Base-by-base conservation (phyloP, 1,140 invertebrate species). In the Mercenaria mercenaria region DNA sequence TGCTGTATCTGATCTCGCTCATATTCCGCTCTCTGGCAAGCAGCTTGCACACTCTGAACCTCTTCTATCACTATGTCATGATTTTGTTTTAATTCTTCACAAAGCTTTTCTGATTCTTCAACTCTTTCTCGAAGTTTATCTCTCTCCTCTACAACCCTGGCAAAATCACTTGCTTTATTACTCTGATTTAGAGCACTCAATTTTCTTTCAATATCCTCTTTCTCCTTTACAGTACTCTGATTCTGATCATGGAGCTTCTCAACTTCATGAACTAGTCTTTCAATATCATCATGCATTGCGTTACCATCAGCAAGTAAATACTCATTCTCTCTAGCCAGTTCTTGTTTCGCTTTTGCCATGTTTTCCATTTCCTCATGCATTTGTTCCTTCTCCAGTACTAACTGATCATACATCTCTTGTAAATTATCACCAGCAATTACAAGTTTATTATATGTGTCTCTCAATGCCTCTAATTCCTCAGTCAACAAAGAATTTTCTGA, bases 401-500 rank as follows among this genome's bases (percentile, higher is more conserved):
- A 86, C 87, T 94, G 92, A 87, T 94, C 93, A 87, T 92, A 95
- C 92, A 95, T 94, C 23, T 93, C 92, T 79, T 95, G 94, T 13
- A 95, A 90, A 90, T 94, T 93, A 72, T 94, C 93, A 11, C 94
- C 94, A 52, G 93, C 94, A 64, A 94, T 92, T n/a, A 94, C 91
- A 41, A 95, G 90, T 43, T 94, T 94, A 56, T 93, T 92, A 85
- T 94, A 95, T 26, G 93, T 94, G 23, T 83, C 77, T 74, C 93
- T 85, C 18, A 95, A 84, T 56, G 93, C 93, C 20, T 92, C 91
- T 37, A 95, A 61, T 59, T 93, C 90, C 47, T 83, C 79, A 76
- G 56, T 89, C 47, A 89, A 39, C 23, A 89, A 74, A 37, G 32
- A 18, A 72, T 89, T 89, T 41, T 89, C 88, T 50, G 86, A 61